Base-by-base conservation (phyloP, 1,140 invertebrate genomes). In the Antheraea mylitta region DNA sequence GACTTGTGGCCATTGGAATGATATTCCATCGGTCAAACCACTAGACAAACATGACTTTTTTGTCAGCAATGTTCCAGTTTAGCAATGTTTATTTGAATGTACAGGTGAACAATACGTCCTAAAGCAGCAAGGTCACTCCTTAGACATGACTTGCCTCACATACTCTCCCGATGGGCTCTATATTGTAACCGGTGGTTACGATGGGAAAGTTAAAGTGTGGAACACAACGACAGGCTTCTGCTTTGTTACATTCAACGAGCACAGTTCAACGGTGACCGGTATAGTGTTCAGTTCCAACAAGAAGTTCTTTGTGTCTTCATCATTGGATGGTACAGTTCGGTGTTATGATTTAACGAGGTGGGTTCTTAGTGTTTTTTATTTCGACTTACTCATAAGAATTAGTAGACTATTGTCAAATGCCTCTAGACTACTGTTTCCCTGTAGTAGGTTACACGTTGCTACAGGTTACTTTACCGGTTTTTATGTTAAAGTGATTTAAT, bases 191-290 rank as follows among this genome's bases (percentile, higher is more conserved):
- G 99, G 99, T 9, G 98, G 98, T 0, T 96, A 98, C 78, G 98
- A 99, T 92, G 98, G 97, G 0, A 99, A 99, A 93, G 96, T 99
- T 0, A 99, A 99, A 92, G 89, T 99, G 10, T 99, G 99, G 99
- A 99, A 98, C 81, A 96, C 96, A 0, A 92, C 93, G 45, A 96
- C 94, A 71, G 97, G 98, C 0, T 99, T 99, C 90, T 99, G 98
- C 92, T 97, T 98, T 83, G 96, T 99, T 0, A 99, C 98, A 0
- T 99, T 99, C 85, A 94, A 90, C 67, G 98, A 99, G 76, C 99
- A 99, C 86, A 95, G 95, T 0, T 96, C 96, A 5, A 93, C 95
- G 0, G 94, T 99, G 1, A 96, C 96, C 0, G 95, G 94, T 13
- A 94, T 99, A 0, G 91, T 94, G 53, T 99, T 99, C 85, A 98